phyloP scores from a whole-genome alignment of 2,888 invertebrate species.

The Meteorus cinctellus region DNA sequence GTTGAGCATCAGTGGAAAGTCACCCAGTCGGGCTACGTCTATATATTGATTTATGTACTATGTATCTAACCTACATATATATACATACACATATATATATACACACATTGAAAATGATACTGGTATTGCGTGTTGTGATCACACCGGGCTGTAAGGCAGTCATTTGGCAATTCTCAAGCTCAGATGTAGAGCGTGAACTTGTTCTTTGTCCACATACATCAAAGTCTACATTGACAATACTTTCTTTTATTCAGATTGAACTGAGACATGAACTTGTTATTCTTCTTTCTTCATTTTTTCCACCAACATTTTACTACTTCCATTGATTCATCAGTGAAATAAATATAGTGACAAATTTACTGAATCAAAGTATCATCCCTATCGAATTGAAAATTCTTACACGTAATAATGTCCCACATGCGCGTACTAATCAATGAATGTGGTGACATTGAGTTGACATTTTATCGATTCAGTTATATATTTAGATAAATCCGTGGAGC shows the following conservation, averaged over 20 bases:
- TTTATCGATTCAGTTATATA: slow-evolving; percentile 5
- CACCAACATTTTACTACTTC: no score
- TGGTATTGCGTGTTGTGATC: slow-evolving; percentile 35
- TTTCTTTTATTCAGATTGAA: background rate
- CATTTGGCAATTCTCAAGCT: slow-evolving; percentile 39
- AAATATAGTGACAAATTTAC: background rate
- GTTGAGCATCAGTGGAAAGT: slow-evolving; percentile 26
- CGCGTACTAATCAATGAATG: slow-evolving; percentile 14
- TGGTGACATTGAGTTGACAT: slow-evolving; percentile 4
- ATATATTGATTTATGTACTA: slow-evolving; percentile 69
- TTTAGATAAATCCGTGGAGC: background rate
- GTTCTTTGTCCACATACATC: background rate
- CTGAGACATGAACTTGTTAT: background rate
- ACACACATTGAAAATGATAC: slow-evolving; percentile 5
- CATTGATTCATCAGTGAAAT: background rate
- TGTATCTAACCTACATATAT: slow-evolving; percentile 56
- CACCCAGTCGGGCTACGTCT: slow-evolving; percentile 17
- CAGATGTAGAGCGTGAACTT: slow-evolving; percentile 31
- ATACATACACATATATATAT: background rate
- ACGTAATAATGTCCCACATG: slow-evolving; percentile 17
- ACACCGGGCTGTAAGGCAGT: slow-evolving; percentile 39
- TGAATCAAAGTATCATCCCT: background rate
- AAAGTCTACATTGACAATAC: background rate
- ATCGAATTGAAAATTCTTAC: background rate
- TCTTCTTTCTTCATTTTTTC: background rate